Conservation (phyloP, 2,888 invertebrate species). For the Creontiades dilutus region DNA sequence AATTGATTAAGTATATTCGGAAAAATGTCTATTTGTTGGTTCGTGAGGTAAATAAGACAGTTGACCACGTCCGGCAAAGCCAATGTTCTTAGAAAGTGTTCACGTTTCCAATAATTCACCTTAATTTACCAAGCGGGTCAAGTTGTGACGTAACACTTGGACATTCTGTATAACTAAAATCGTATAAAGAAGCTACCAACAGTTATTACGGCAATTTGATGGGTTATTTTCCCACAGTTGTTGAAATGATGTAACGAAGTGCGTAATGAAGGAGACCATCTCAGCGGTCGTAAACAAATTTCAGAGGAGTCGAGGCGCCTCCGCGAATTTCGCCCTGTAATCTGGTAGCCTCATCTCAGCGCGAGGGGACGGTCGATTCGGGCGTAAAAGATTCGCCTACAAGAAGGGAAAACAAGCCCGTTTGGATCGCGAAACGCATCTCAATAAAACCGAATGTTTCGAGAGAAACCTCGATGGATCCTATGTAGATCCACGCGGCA, state of each 20-base stretch:
- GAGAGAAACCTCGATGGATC: neutral
- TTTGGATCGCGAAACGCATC: conserved; percentile 43
- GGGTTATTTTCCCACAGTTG: no score
- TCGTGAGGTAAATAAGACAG: no score
- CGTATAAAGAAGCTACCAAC: no score
- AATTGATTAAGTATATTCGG: no score
- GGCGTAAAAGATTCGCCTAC: conserved; percentile 31
- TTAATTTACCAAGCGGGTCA: no score
- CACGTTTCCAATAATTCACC: no score
- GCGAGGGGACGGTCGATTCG: conserved; percentile 17
- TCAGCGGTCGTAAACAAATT: neutral
- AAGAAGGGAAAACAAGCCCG: conserved; percentile 47
- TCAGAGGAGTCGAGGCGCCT: conserved; percentile 13
- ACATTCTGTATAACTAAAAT: no score
- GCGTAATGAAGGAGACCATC: neutral
- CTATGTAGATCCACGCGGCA: conserved; percentile 24
- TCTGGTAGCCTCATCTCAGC: neutral
- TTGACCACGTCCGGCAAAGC: no score
- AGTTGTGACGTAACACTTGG: no score
- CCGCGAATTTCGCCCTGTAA: conserved; percentile 22
- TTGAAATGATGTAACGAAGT: neutral
- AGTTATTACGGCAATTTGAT: no score
- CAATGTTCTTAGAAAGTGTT: no score
- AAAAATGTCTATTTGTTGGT: no score
- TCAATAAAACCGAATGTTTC: conserved; percentile 56